Evolutionary conservation across 2,888 invertebrate species (phyloP).

Genomic region (Podabrus alpinus): DNA sequence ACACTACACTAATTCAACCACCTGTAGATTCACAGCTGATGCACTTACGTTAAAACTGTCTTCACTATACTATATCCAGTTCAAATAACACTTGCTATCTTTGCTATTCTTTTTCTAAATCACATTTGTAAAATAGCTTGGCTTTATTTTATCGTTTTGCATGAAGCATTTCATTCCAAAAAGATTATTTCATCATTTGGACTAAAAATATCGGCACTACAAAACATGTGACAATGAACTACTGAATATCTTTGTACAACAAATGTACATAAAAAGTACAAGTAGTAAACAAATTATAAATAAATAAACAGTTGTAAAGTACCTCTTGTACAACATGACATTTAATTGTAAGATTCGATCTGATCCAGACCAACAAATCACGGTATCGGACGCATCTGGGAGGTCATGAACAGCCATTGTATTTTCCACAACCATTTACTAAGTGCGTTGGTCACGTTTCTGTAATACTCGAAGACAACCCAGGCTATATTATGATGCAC

Average conservation of each 20-base stretch:
- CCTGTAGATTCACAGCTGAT: conserved; percentile 39
- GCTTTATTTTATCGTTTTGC: neutral
- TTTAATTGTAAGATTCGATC: conserved; percentile 49
- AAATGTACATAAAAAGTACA: neutral
- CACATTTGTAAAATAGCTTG: neutral
- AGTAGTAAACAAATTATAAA: conserved; percentile 20
- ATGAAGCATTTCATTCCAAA: neutral
- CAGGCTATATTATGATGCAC: conserved; percentile 16
- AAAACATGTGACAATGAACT: too few species aligned
- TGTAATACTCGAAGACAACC: conserved; percentile 19
- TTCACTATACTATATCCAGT: conserved; percentile 25
- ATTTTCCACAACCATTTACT: conserved; percentile 31
- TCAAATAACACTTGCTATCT: conserved; percentile 12
- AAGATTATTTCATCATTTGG: neutral
- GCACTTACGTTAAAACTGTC: conserved; percentile 31
- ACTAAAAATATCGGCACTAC: too few species aligned
- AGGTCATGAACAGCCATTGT: conserved; percentile 42
- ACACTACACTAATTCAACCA: conserved; percentile 47
- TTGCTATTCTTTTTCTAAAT: neutral
- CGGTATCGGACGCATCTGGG: conserved; percentile 43
- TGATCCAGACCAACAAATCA: conserved; percentile 50
- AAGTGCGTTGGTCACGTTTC: conserved; percentile 36
- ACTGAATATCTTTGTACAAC: neutral
- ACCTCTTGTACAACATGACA: conserved; percentile 47
- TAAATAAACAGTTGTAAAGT: conserved; percentile 34